Conservation (phyloP, 53 echinoderm and acorn worm species). For the Holothuria scabra region DNA sequence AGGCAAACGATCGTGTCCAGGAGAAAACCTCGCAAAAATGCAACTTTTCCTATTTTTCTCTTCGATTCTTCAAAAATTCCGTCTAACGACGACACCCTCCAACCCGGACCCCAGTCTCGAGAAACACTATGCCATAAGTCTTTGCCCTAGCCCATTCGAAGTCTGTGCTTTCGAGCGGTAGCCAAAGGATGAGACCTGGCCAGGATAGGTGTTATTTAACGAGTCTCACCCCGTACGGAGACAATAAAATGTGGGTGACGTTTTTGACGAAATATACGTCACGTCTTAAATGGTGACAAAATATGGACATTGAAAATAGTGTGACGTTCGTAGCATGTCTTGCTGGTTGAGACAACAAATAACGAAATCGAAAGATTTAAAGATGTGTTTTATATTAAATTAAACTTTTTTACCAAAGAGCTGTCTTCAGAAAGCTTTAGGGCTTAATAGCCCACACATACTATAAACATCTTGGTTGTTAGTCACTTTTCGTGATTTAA, state of each 20-base stretch:
- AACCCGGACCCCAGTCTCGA: slow-evolving; percentile 92
- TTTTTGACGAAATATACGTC: no score
- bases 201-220: no score
- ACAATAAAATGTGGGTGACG: no score
- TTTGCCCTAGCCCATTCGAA: slow-evolving; percentile 94
- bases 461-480: no score
- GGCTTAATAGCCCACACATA: no score
- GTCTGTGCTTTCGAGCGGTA: slow-evolving; percentile 68
- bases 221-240: no score
- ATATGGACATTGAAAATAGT: no score
- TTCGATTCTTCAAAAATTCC: slow-evolving; percentile 78
- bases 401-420: no score
- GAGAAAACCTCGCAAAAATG: slow-evolving; percentile 91
- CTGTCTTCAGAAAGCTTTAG: no score
- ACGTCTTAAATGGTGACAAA: no score
- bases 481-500: no score
- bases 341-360: slow-evolving; percentile 15
- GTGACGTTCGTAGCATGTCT: not conserved
- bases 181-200: not conserved
- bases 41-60: slow-evolving; percentile 96
- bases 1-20: slow-evolving; percentile 96
- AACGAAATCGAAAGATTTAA: not conserved
- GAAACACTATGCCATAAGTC: slow-evolving; percentile 97
- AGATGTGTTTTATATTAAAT: no score
- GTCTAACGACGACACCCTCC: slow-evolving; percentile 65